Evolutionary conservation across 2,888 invertebrate species (phyloP), one percentile per base, ranked within the genome.

Genomic region (Pseudeuparius sepicola): DNA sequence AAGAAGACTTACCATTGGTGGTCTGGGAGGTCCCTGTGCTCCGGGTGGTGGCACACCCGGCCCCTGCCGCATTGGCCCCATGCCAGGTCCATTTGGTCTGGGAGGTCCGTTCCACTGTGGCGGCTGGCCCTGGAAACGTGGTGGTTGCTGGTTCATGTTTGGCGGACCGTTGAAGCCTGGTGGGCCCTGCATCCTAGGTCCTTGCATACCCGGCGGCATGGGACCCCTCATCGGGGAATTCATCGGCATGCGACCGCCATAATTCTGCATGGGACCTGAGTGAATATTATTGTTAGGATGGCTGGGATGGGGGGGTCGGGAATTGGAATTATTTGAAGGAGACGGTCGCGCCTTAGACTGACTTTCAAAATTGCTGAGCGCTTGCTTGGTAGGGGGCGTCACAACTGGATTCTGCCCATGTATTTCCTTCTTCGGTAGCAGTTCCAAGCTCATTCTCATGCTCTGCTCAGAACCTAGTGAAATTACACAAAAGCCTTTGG

Each of bases 401-500:
- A 97, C 96, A 36, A 89, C 81, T 1, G 94, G 94, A 48, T 77
- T 78, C 61, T 96, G 96, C 18, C 96, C 96, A 57, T 99, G 94
- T 35, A 98, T 71, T 56, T 93, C 92, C 60, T 87, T 89, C 62
- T 90, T 88, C n/a, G 90, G 83, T 44, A 98, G 68, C 49, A 90
- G 80, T 48, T 98, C 97, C 75, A 97, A 76, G 40, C 93, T 83
- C 55, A 80, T 67, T 36, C 92, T 72, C 63, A 90, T 77, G 48
- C 94, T 93, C 44, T 77, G 72, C 55, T 97, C 96, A 0, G 94
- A 93, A 10, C 88, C 92, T 46, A 98, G 70, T 2, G 92, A 87
- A 48, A 97, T 81, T 31, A 96, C 85, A 60, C 96, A 97, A 67
- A 96, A 98, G 16, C 98, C 93, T 69, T 97, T 97, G 1, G 93